phyloP scores from a whole-genome alignment of 2,113 vertebrate species.

The Oreochromis tanganicae region DNA sequence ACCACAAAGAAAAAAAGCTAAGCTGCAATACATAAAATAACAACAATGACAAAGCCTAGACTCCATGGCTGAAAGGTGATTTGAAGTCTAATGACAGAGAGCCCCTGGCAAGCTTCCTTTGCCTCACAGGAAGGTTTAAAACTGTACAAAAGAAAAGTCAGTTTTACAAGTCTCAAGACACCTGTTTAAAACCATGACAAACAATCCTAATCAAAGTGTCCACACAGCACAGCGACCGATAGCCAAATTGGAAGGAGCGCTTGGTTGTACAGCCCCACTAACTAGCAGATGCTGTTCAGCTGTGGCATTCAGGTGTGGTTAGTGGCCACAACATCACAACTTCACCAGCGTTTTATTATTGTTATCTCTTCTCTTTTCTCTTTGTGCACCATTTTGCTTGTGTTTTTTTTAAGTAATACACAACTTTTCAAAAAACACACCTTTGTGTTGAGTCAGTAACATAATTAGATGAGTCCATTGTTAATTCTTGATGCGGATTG shows the following conservation, averaged over 20 bases:
- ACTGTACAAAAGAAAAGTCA: not conserved
- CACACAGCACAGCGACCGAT: not conserved
- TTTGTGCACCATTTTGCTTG: not conserved
- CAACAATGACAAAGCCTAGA: not conserved
- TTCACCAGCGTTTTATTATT: not conserved
- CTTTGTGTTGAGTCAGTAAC: conserved; percentile 35
- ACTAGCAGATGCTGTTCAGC: not conserved
- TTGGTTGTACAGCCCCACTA: not conserved
- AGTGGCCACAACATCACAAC: not conserved
- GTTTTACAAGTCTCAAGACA: not conserved
- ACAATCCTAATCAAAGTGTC: not conserved
- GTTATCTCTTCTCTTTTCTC: not conserved
- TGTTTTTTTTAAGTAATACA: not conserved
- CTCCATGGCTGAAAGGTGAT: not conserved
- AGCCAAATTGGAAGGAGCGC: not conserved
- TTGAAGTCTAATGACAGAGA: not conserved
- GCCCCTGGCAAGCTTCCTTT: not conserved
- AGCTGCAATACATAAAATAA: not conserved
- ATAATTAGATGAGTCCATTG: conserved; percentile 29
- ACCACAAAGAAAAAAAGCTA: not conserved
- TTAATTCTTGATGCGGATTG: conserved; percentile 18
- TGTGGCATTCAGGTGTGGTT: not conserved
- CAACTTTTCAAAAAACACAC: not conserved
- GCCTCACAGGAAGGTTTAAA: not conserved
- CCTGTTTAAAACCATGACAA: not conserved